Evolutionary conservation across 1,140 invertebrate species (phyloP).

Genomic region (Drosophila suzukii): DNA sequence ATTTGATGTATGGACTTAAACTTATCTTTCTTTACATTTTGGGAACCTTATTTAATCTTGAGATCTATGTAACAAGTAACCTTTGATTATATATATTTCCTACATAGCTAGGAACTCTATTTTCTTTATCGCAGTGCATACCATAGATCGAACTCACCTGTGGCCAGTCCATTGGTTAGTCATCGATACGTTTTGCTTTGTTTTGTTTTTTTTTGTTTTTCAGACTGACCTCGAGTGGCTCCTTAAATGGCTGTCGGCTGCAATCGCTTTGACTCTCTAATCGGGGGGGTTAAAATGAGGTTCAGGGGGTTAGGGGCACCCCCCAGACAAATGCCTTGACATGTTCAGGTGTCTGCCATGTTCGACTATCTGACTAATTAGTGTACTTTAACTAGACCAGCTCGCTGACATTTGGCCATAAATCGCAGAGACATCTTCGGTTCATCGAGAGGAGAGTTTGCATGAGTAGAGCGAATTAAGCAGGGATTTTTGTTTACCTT

Average conservation of each 20-base stretch:
- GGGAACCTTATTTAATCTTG: too few relatives aligned
- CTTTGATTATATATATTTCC: too few relatives aligned
- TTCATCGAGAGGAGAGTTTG: slow-evolving; percentile 24
- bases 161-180: slow-evolving; percentile 48
- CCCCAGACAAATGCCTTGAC: slow-evolving; percentile 64
- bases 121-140: slow-evolving; percentile 6
- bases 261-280: slow-evolving; percentile 52
- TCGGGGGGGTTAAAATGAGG: background rate
- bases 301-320: slow-evolving; percentile 14
- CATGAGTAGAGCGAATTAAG: slow-evolving; percentile 47
- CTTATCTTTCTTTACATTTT: too few relatives aligned
- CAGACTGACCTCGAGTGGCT: slow-evolving; percentile 56
- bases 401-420: slow-evolving; percentile 58
- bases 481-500: slow-evolving; percentile 6
- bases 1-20: too few relatives aligned
- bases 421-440: slow-evolving; percentile 30
- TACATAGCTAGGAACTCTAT: background rate
- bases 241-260: slow-evolving; percentile 63
- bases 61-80: too few relatives aligned
- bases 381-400: slow-evolving; percentile 52
- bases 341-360: slow-evolving; percentile 70
- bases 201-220: slow-evolving; percentile 9
- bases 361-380: slow-evolving; percentile 63
- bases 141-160: slow-evolving; percentile 48
- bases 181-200: slow-evolving; percentile 29